phyloP scores from a whole-genome alignment of 2,113 vertebrate species.

The Triplophysa siluroides region DNA sequence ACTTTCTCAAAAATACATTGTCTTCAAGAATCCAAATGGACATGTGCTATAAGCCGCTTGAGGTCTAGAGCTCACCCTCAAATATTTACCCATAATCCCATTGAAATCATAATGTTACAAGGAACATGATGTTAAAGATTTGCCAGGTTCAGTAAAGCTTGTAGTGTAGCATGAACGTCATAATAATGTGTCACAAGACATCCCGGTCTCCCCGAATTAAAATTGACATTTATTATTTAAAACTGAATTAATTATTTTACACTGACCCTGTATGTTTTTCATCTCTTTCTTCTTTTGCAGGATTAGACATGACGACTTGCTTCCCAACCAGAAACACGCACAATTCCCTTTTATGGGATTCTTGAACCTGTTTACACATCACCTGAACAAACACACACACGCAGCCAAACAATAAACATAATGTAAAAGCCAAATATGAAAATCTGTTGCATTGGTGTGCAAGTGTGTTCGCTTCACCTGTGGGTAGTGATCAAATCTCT shows the following conservation, averaged over 20 bases:
- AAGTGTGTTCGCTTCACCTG: constrained; percentile 57
- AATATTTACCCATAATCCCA: too few relatives aligned
- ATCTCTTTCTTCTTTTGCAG: constrained; percentile 51
- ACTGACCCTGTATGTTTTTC: background rate
- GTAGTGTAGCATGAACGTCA: too few relatives aligned
- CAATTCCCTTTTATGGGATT: constrained; percentile 45
- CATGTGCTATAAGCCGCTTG: too few relatives aligned
- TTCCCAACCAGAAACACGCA: constrained; percentile 65
- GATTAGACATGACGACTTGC: constrained; percentile 58
- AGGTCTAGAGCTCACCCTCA: too few relatives aligned
- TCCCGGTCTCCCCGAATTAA: too few relatives aligned
- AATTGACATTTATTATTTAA: background rate
- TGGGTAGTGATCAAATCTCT: constrained; percentile 69
- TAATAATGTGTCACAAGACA: too few relatives aligned
- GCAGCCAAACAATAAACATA: background rate
- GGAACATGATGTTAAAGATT: too few relatives aligned
- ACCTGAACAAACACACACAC: constrained; percentile 52
- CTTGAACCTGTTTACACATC: constrained; percentile 60
- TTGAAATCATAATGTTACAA: too few relatives aligned
- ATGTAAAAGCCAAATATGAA: background rate
- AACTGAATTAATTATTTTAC: background rate
- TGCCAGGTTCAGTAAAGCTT: too few relatives aligned
- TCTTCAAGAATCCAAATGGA: too few relatives aligned
- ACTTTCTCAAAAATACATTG: too few relatives aligned
- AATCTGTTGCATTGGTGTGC: too few relatives aligned